Base-by-base conservation (phyloP, 2,888 invertebrate species). In the Acrobasis consociella region DNA sequence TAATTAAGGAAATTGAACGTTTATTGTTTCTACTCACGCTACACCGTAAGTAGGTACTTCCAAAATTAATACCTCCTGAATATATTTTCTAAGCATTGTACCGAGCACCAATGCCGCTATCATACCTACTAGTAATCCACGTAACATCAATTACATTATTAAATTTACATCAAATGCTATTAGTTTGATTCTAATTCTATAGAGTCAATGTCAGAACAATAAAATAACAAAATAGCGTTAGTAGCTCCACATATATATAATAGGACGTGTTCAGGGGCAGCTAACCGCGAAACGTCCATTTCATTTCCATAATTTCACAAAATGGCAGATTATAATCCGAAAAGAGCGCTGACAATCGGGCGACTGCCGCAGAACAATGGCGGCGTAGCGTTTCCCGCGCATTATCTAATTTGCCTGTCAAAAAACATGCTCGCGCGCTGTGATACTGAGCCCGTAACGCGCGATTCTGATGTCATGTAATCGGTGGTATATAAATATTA, bases 391-490 rank as follows among this genome's bases (percentile, higher is more conserved):
- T 83, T 84, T 87, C 85, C 85, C 85, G 83, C 77, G 78, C 77
- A 88, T 91, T 89, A 88, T 86, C 85, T 86, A 91, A 89, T 92
- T 92, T 90, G 77, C 82, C 83, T 87, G 91, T 92, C 91, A 91
- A 88, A 90, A 88, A 75, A 72, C 74, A 68, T 81, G 83, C 82
- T 81, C 82, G 72, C 72, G 80, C 82, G 80, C 79, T 73, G 31
- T 7, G 60, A 59, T 58, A 39, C 60, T 17, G 38, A 49, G 39
- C 38, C 22, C 17, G 39, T 38, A 22, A 60, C n/a, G 39, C 22
- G 13, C 46, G 56, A 60, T 52, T 46, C 62, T 17, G 52, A 52
- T 62, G 58, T 58, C 37, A 15, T 15, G 39, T 51, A 51, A 51
- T 60, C n/a, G 50, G n/a, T 11, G 38, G 15, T 5, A 67, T 65